These are phyloP conservation scores for Chinchilla lanigera DNA, from an alignment of 2,113 vertebrate genomes.

Conservation along the genomic window DNA sequence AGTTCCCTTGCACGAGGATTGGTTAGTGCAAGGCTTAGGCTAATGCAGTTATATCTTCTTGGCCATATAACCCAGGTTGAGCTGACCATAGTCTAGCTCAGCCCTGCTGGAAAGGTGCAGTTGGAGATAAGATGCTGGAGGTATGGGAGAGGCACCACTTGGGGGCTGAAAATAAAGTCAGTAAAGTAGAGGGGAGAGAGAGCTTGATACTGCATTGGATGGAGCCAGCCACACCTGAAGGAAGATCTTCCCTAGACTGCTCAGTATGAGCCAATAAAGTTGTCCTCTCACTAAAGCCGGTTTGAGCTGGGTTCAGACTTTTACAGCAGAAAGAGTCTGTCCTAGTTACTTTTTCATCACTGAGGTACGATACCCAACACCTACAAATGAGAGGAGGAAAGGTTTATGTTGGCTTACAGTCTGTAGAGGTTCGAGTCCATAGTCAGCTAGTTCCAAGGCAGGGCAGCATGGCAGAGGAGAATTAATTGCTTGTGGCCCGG, in stretches of 20 bases:
- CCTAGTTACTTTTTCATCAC: neutral
- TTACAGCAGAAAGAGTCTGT: neutral
- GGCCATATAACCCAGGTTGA: neutral
- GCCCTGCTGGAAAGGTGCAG: neutral
- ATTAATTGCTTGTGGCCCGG: neutral
- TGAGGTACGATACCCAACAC: neutral
- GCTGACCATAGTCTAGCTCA: neutral
- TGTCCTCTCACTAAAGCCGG: neutral
- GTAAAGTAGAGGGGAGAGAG: neutral
- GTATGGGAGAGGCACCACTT: neutral
- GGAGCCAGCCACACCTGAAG: neutral
- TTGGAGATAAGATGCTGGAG: neutral
- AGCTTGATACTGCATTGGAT: neutral
- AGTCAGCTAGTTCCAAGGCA: neutral
- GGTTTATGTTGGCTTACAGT: neutral
- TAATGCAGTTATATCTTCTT: neutral
- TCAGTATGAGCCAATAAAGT: neutral
- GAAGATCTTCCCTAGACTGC: neutral
- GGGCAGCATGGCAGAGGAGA: neutral
- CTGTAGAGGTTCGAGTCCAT: neutral
- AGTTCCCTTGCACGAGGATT: neutral
- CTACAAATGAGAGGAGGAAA: neutral
- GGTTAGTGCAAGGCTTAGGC: neutral
- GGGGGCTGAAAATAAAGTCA: neutral
- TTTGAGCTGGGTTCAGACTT: conserved; percentile 25